Evolutionary conservation across 1,140 invertebrate species (phyloP), one percentile per base, ranked within the genome.

Genomic region (Ericerus pela): DNA sequence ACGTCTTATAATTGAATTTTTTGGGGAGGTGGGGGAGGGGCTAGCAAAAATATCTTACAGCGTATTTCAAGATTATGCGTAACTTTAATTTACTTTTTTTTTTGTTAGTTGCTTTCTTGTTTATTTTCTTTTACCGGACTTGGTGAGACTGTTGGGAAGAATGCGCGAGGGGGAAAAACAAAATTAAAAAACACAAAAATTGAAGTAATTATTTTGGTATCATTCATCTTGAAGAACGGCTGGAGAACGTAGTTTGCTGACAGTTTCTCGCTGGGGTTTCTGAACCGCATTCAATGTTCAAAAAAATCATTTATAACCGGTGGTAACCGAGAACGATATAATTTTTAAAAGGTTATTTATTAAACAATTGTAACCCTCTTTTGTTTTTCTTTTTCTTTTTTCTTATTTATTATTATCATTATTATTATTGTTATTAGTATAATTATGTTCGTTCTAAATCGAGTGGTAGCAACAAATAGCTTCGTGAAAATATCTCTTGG

Each of bases 231-330:
- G 20, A 16, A 47, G n/a, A 47, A 47, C 41, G 26, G 41, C 26
- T 24, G 41, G 41, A 47, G 41, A 22, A 47, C 41, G 41, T 12
- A 20, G 41, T 14, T 18, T 24, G 41, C 41, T 47, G 41, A 47
- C 41, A 47, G 41, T 47, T 47, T 24, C 41, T 47, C 41, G 41
- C 20, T 47, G 26, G 41, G 41, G 41, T 47, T 47, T 47, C 41
- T 47, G 11, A 24, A 10, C 20, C 41, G 16, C 41, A 47, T 47
- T 47, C 16, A 47, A 47, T 24, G 41, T 47, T 47, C n/a, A n/a
- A n/a, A 47, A 47, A 24, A 47, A 47, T 47, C 41, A 47, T 47
- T 47, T 47, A n/a, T n/a, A 47, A 47, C 12, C 41, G 41, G 36
- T 14, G 20, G 20, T 20, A 47, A 47, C 41, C 22, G 26, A 47